Conservation (phyloP, 2,113 vertebrate species). For the Saccopteryx leptura region DNA sequence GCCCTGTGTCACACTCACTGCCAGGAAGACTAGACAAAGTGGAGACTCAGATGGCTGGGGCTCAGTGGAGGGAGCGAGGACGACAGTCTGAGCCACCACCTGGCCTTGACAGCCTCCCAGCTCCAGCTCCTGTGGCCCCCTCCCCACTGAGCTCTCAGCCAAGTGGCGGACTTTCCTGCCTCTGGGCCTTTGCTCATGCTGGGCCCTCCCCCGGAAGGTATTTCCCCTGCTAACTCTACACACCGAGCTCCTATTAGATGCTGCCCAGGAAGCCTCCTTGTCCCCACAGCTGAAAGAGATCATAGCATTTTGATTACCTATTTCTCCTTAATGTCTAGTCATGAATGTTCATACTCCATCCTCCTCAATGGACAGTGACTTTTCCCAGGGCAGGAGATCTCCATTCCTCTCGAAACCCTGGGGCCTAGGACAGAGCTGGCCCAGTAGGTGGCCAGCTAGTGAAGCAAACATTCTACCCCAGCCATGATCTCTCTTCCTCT, state of each 20-base stretch:
- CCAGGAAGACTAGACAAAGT: conserved; percentile 5
- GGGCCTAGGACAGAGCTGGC: not conserved
- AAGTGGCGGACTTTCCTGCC: not conserved
- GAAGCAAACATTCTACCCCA: not conserved
- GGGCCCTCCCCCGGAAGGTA: rapidly evolving
- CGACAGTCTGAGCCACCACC: not conserved
- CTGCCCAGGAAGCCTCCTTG: not conserved
- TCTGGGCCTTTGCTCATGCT: not conserved
- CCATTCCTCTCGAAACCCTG: not conserved
- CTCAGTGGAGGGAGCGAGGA: not conserved
- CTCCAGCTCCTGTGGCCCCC: not conserved
- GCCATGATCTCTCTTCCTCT: not conserved
- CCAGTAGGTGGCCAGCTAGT: not conserved
- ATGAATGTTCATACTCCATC: not conserved
- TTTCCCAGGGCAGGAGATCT: not conserved
- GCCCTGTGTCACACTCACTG: not conserved
- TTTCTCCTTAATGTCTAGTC: not conserved
- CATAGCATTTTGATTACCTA: not conserved
- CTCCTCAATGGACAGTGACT: not conserved
- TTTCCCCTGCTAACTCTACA: not conserved
- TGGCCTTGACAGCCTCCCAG: not conserved
- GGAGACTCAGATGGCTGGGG: not conserved
- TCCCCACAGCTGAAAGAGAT: not conserved
- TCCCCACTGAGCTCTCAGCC: not conserved
- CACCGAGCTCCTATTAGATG: not conserved